A percentile compares a stretch with the other conserved stretches of the same genome.
Conservation (phyloP, 2,888 invertebrate genomes). For the Mamestra brassicae region DNA sequence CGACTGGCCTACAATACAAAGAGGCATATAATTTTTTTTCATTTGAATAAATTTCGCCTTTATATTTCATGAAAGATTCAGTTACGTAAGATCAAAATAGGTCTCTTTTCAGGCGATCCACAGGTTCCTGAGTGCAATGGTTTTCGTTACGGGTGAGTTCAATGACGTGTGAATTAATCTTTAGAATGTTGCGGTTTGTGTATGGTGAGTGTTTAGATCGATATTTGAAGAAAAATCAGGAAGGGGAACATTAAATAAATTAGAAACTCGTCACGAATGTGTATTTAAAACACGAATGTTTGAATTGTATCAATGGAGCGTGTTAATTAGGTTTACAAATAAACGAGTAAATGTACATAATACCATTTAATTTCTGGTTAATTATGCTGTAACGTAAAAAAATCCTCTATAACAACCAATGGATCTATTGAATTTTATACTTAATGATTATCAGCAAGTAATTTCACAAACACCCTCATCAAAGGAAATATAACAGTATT, state of each 20-base stretch:
- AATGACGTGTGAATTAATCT: slow-evolving; percentile 1
- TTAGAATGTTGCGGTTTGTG: slow-evolving; percentile 8
- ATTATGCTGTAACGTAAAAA: background rate
- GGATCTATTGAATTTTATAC: too few relatives aligned
- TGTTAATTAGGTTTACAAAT: background rate
- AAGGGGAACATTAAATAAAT: slow-evolving; percentile 3
- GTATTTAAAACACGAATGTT: background rate
- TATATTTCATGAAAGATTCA: slow-evolving; percentile 29
- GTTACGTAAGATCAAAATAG: background rate
- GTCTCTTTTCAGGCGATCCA: background rate
- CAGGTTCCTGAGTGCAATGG: slow-evolving; percentile 18
- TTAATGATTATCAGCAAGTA: too few relatives aligned
- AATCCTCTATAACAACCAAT: too few relatives aligned
- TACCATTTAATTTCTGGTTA: background rate
- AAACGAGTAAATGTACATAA: background rate
- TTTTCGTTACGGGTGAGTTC: slow-evolving; percentile 6
- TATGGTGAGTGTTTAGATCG: slow-evolving; percentile 19
- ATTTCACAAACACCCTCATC: background rate
- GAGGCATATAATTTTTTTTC: background rate
- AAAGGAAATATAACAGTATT: background rate
- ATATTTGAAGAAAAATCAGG: slow-evolving; percentile 24
- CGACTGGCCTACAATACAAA: background rate
- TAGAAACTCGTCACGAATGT: slow-evolving; percentile 9
- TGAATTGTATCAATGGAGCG: background rate
- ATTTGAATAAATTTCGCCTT: slow-evolving; percentile 19